These are phyloP conservation scores for Rutilus rutilus DNA, from an alignment of 2,113 vertebrate genomes.

Conservation along the genomic window DNA sequence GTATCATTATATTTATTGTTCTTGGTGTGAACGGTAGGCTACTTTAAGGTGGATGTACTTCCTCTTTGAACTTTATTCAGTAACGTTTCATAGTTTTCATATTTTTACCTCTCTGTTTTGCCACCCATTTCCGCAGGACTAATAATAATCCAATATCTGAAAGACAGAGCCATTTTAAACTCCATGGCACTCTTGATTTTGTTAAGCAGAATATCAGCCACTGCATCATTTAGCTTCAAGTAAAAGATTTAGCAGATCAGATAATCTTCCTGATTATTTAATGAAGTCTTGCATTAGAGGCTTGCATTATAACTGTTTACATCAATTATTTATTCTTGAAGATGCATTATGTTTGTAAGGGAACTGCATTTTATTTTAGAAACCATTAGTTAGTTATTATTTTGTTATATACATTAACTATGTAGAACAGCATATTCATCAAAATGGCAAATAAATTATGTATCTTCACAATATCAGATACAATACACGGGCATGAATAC, in stretches of 20 bases:
- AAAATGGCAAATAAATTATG: not conserved
- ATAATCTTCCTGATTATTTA: slow-evolving; percentile 41
- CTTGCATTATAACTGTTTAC: not conserved
- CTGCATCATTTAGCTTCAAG: slow-evolving; percentile 1
- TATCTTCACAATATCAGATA: not conserved
- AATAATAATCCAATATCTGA: not conserved
- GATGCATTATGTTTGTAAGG: slow-evolving; percentile 3
- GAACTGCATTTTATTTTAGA: slow-evolving; percentile 15
- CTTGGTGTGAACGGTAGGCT: too few relatives aligned
- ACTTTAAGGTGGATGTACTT: too few relatives aligned
- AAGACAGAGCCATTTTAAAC: not conserved
- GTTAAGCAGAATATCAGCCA: too few relatives aligned
- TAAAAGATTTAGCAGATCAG: slow-evolving; percentile 2
- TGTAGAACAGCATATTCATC: not conserved
- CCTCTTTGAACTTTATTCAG: not conserved
- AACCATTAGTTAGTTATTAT: not conserved
- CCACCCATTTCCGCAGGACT: not conserved
- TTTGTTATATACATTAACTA: not conserved
- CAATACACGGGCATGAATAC: too few relatives aligned
- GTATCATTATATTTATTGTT: too few relatives aligned
- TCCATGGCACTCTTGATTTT: not conserved
- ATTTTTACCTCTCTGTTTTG: too few relatives aligned
- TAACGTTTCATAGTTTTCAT: too few relatives aligned
- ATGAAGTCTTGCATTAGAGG: slow-evolving; percentile 42
- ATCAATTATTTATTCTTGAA: slow-evolving; percentile 1